These are phyloP conservation scores for Poecilia velifera DNA, from an alignment of 2,797 vertebrate genomes.

Conservation along the genomic window DNA sequence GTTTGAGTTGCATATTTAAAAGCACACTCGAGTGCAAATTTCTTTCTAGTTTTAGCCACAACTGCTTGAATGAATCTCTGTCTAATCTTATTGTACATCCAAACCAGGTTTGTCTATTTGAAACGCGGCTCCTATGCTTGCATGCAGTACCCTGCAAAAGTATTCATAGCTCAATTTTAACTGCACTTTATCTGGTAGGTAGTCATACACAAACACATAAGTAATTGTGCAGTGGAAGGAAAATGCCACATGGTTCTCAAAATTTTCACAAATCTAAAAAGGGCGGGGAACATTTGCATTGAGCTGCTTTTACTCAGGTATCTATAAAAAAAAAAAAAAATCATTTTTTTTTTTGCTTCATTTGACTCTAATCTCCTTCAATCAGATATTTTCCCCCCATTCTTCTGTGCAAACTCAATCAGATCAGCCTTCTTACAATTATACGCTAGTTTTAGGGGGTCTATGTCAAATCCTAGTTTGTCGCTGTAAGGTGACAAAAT, in stretches of 20 bases:
- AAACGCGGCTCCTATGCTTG: constrained; percentile 47
- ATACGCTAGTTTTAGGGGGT: background rate
- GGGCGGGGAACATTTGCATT: background rate
- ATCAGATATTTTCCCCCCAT: background rate
- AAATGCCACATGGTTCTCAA: background rate
- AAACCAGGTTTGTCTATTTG: constrained; percentile 51
- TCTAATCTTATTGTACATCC: constrained; percentile 31
- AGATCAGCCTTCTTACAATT: background rate
- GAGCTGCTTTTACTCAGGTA: background rate
- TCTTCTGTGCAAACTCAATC: background rate
- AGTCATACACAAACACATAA: background rate
- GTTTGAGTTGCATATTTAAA: constrained; percentile 34
- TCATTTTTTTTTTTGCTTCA: background rate
- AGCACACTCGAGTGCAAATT: constrained; percentile 20
- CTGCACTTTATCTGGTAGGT: background rate
- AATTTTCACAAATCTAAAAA: background rate
- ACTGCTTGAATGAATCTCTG: constrained; percentile 38
- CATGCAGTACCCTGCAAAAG: background rate
- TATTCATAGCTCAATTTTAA: background rate
- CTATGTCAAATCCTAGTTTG: background rate
- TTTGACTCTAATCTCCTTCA: background rate
- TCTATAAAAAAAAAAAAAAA: no score
- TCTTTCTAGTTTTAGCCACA: constrained; percentile 17
- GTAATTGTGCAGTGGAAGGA: background rate
- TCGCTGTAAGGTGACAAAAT: background rate